Base-by-base conservation (phyloP, 2,797 vertebrate genomes). In the Valencia hispanica region DNA sequence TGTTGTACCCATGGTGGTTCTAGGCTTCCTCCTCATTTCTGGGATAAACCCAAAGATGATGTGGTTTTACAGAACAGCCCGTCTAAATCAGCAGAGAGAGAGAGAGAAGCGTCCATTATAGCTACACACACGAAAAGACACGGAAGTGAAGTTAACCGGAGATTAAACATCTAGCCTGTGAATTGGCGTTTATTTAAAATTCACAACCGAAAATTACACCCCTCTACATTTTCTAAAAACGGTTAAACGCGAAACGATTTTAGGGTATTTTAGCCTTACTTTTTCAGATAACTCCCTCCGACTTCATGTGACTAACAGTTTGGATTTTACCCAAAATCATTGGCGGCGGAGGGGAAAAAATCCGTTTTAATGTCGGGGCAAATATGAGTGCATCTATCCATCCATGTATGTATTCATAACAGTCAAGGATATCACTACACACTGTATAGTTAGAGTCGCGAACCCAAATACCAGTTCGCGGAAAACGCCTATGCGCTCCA, bases 21-120 rank as follows among this genome's bases (percentile, higher is more conserved):
- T 55, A 1, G 41, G 70, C 73, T 69, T 90, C 77, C 82, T 90
- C 70, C 78, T 89, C 82, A 86, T 86, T 22, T 73, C 79, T n/a
- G 50, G 63, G 68, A 68, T 9, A 17, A 48, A 79, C 70, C 66
- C 70, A 41, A 45, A 27, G 2, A 20, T 0, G 14, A 2, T 1
- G 10, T 17, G 57, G 12, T 4, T 47, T n/a, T 5, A 7, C n/a
- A 1, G 17, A 34, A 48, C 68, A 22, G 27, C 12, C n/a, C 0
- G 2, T 18, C 15, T 27, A 57, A 20, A 43, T 43, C 32, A 30
- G 34, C 25, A 36, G 1, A 18, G 57, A 32, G 34, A 61, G 10
- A 61, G 30, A 32, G 27, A 59, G 32, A 59, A 5, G 55, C 6
- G 53, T 27, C n/a, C n/a, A n/a, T n/a, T n/a, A n/a, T n/a, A n/a